Conservation (phyloP, 2,888 invertebrate species). For the Drosophila percnosoma region DNA sequence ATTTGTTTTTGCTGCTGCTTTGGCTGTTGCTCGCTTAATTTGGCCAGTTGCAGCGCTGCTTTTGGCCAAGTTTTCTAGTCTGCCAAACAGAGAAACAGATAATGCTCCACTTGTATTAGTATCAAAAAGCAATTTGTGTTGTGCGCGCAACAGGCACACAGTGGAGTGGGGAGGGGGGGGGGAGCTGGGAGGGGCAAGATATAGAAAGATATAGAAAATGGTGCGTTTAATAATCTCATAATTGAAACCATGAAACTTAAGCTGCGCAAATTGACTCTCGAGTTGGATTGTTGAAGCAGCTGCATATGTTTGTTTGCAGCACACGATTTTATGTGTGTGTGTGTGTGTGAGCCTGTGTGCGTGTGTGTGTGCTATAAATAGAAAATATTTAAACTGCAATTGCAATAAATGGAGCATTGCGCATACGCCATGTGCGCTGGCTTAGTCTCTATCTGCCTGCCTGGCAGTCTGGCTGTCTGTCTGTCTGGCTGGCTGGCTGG, state of each 20-base stretch:
- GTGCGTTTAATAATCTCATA: slow-evolving; percentile 73
- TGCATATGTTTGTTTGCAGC: slow-evolving; percentile 47
- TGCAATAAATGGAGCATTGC: slow-evolving; percentile 41
- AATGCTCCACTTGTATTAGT: slow-evolving; percentile 20
- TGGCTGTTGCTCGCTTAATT: slow-evolving; percentile 12
- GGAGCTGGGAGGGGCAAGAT: neutral
- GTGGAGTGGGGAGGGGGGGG: neutral
- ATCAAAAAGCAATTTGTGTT: slow-evolving; percentile 50
- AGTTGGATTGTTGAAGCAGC: slow-evolving; percentile 43
- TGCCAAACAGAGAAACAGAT: slow-evolving; percentile 5
- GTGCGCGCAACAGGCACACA: slow-evolving; percentile 18
- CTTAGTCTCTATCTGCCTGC: slow-evolving; percentile 12
- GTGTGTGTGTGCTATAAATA: slow-evolving; percentile 64
- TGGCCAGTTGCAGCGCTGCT: slow-evolving; percentile 22
- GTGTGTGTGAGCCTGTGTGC: neutral
- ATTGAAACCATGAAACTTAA: slow-evolving; percentile 67
- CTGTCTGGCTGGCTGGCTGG: slow-evolving; percentile 24
- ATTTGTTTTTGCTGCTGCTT: neutral
- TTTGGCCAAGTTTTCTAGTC: slow-evolving; percentile 15
- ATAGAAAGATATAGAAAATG: neutral
- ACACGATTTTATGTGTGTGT: slow-evolving; percentile 15
- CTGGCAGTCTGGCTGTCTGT: slow-evolving; percentile 8
- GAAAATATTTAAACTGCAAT: slow-evolving; percentile 77
- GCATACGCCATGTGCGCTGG: slow-evolving; percentile 73
- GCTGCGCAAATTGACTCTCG: slow-evolving; percentile 65